A percentile compares a stretch with the other conserved stretches of the same genome.
Evolutionary conservation across 1,140 invertebrate species (phyloP).

Genomic region (Drosophila kepulauana): DNA sequence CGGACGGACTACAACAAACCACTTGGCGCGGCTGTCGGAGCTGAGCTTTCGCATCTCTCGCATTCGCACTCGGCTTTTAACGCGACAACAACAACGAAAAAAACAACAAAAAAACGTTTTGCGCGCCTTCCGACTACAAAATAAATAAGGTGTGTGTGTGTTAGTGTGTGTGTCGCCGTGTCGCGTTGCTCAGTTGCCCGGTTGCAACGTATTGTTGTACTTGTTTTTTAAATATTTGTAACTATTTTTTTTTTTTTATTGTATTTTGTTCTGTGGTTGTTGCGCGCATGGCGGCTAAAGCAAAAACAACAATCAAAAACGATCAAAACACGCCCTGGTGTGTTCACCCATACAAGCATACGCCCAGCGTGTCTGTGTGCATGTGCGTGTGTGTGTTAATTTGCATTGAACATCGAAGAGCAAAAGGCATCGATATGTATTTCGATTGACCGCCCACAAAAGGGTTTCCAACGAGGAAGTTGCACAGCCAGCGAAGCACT

Average conservation of each 20-base stretch:
- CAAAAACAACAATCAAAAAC: slow-evolving; percentile 30
- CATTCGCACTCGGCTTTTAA: slow-evolving; percentile 33
- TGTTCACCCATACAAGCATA: slow-evolving; percentile 10
- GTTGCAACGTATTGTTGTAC: slow-evolving; percentile 44
- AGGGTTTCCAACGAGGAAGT: slow-evolving; percentile 26
- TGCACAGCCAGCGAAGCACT: slow-evolving; percentile 4
- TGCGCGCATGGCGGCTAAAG: slow-evolving; percentile 22
- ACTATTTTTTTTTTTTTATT: slow-evolving; percentile 15
- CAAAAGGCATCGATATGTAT: slow-evolving; percentile 33
- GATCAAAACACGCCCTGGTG: slow-evolving; percentile 35
- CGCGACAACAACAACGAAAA: slow-evolving; percentile 31
- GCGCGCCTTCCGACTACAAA: slow-evolving; percentile 47
- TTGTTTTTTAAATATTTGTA: slow-evolving; percentile 12
- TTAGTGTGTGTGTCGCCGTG: slow-evolving; percentile 30
- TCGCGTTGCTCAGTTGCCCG: slow-evolving; percentile 44
- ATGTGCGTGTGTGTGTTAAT: slow-evolving; percentile 39
- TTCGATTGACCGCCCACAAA: slow-evolving; percentile 18
- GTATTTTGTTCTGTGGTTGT: slow-evolving; percentile 26
- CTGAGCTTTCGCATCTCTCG: slow-evolving; percentile 40
- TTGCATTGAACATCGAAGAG: slow-evolving; percentile 43
- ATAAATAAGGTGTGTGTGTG: slow-evolving; percentile 32
- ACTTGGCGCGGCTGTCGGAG: slow-evolving; percentile 50
- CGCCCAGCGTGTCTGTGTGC: background rate
- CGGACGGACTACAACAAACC: slow-evolving; percentile 73
- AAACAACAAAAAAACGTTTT: slow-evolving; percentile 47